Evolutionary conservation across 2,113 vertebrate genomes (phyloP).

Genomic region (Melanerpes formicivorus): DNA sequence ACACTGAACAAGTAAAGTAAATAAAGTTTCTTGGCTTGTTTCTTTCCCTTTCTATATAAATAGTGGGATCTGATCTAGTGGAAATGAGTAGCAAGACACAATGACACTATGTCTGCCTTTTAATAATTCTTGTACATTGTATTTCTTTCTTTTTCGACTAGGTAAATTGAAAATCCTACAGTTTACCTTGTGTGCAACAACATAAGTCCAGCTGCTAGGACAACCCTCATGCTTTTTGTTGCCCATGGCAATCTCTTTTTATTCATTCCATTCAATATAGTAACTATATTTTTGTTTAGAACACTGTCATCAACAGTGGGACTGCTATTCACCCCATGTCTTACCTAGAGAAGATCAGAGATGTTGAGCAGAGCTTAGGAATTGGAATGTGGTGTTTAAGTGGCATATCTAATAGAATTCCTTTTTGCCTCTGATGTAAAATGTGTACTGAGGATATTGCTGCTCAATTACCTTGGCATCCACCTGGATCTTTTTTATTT

Average conservation of each 20-base stretch:
- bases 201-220: neutral
- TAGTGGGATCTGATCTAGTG: neutral
- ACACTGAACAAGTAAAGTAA: neutral
- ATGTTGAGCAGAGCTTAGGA: neutral
- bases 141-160: neutral
- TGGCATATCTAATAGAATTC: neutral
- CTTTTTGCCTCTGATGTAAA: neutral
- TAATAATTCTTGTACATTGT: neutral
- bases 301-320: neutral
- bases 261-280: neutral
- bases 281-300: constrained; percentile 11
- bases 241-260: neutral
- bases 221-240: neutral
- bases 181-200: neutral
- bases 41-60: constrained; percentile 12
- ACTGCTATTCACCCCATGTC: neutral
- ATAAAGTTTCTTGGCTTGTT: constrained; percentile 16
- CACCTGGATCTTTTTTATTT: neutral
- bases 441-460: neutral
- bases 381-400: neutral
- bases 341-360: neutral
- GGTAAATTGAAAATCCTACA: neutral
- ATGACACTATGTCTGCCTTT: neutral
- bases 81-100: neutral
- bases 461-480: neutral